Conservation (phyloP, 2,888 invertebrate species). For the Chorisops tibialis region DNA sequence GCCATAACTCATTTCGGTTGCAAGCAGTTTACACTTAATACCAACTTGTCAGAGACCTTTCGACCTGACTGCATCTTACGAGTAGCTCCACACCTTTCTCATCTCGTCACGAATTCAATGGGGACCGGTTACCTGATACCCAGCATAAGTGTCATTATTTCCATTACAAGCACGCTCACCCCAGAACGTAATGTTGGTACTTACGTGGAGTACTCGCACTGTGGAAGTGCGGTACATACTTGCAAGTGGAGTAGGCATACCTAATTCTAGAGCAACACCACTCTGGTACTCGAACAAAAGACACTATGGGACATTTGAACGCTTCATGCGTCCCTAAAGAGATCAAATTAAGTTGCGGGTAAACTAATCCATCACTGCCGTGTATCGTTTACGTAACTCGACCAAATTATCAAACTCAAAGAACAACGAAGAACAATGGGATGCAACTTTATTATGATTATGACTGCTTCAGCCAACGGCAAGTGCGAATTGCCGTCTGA, state of each 20-base stretch:
- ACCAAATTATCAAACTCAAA: slow-evolving; percentile 24
- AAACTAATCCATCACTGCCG: slow-evolving; percentile 28
- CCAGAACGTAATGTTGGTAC: background rate
- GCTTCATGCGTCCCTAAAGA: slow-evolving; percentile 16
- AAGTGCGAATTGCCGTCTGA: too few relatives aligned
- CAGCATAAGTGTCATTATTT: slow-evolving; percentile 12
- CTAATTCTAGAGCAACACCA: slow-evolving; percentile 16
- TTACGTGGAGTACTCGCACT: background rate
- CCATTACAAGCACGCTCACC: background rate
- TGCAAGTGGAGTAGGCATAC: slow-evolving; percentile 10
- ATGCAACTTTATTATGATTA: slow-evolving; percentile 25
- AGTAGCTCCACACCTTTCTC: background rate
- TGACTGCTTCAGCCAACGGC: background rate
- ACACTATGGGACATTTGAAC: slow-evolving; percentile 15
- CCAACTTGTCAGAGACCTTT: too few relatives aligned
- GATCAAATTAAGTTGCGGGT: slow-evolving; percentile 31
- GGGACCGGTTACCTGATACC: slow-evolving; percentile 1
- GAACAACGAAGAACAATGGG: slow-evolving; percentile 23
- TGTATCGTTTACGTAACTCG: slow-evolving; percentile 25
- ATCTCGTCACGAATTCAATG: background rate
- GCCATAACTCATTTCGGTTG: too few relatives aligned
- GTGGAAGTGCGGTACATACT: background rate
- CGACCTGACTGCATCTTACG: too few relatives aligned
- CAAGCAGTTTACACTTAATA: too few relatives aligned
- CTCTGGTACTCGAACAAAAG: slow-evolving; percentile 16